Evolutionary conservation across 2,888 invertebrate genomes (phyloP).

Genomic region (Willowsia nigromaculata): DNA sequence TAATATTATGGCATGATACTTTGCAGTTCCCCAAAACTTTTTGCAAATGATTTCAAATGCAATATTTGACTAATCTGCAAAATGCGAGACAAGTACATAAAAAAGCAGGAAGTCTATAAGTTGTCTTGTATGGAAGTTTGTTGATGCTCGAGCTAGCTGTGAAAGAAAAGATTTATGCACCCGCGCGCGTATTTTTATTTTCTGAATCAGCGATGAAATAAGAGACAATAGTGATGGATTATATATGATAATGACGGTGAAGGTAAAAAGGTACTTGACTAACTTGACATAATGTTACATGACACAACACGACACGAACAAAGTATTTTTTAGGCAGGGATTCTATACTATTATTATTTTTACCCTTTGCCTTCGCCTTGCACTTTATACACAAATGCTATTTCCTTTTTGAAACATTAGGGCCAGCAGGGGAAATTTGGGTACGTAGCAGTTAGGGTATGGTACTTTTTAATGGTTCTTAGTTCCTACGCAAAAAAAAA

Average conservation of each 20-base stretch:
- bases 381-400: not conserved
- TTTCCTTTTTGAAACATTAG: not conserved
- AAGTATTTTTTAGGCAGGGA: not conserved
- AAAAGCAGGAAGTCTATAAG: conserved; percentile 31
- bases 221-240: not conserved
- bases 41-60: not conserved
- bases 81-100: conserved; percentile 21
- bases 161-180: conserved; percentile 52
- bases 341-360: conserved; percentile 1
- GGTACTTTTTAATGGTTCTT: not conserved
- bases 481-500: conserved; percentile 13
- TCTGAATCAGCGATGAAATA: conserved; percentile 18
- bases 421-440: not conserved
- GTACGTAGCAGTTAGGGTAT: not conserved
- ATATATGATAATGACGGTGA: not conserved
- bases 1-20: not conserved
- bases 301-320: not conserved
- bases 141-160: not conserved
- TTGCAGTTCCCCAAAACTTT: conserved; percentile 38
- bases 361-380: conserved; percentile 41
- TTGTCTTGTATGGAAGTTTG: not conserved
- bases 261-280: conserved; percentile 41
- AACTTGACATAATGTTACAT: conserved; percentile 29
- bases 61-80: not conserved
- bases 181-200: not conserved